phyloP scores from a whole-genome alignment of 2,797 vertebrate species.

The Astyanax mexicanus region DNA sequence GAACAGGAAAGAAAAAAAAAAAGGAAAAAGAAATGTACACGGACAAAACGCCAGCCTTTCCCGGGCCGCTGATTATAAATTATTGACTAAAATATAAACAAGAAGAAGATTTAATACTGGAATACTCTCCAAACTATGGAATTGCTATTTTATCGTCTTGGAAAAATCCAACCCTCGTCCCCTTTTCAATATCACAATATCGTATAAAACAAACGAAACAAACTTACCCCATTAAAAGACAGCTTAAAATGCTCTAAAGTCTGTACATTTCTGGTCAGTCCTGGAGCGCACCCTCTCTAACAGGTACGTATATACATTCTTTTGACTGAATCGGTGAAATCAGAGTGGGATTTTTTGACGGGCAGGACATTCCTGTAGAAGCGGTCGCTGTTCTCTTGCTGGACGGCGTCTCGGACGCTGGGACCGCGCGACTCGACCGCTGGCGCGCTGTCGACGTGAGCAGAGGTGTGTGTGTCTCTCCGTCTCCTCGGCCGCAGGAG shows the following conservation, averaged over 20 bases:
- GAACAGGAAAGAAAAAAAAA: slow-evolving; percentile 78
- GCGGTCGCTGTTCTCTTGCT: slow-evolving; percentile 54
- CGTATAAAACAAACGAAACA: slow-evolving; percentile 62
- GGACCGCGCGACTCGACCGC: too few species aligned
- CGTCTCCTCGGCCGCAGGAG: neutral
- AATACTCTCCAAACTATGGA: slow-evolving; percentile 90
- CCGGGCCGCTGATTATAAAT: slow-evolving; percentile 90
- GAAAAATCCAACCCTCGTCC: slow-evolving; percentile 78
- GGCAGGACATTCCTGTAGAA: slow-evolving; percentile 97
- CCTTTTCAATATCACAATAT: slow-evolving; percentile 66
- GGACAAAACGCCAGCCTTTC: slow-evolving; percentile 83
- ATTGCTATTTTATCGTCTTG: slow-evolving; percentile 95
- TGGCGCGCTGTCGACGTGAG: neutral
- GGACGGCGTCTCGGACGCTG: slow-evolving; percentile 47
- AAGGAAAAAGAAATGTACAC: slow-evolving; percentile 82
- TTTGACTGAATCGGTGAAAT: slow-evolving; percentile 99
- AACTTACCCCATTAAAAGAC: slow-evolving; percentile 82
- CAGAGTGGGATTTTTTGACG: slow-evolving; percentile 85
- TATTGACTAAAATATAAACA: slow-evolving; percentile 94
- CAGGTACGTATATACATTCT: slow-evolving; percentile 98
- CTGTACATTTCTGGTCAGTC: slow-evolving; percentile 94
- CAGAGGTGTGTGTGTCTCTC: neutral
- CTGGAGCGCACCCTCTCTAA: slow-evolving; percentile 85
- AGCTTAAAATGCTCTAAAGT: slow-evolving; percentile 88
- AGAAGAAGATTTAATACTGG: slow-evolving; percentile 94